These are phyloP conservation scores for Nothobranchius furzeri DNA, from an alignment of 2,113 vertebrate genomes.

Conservation along the genomic window DNA sequence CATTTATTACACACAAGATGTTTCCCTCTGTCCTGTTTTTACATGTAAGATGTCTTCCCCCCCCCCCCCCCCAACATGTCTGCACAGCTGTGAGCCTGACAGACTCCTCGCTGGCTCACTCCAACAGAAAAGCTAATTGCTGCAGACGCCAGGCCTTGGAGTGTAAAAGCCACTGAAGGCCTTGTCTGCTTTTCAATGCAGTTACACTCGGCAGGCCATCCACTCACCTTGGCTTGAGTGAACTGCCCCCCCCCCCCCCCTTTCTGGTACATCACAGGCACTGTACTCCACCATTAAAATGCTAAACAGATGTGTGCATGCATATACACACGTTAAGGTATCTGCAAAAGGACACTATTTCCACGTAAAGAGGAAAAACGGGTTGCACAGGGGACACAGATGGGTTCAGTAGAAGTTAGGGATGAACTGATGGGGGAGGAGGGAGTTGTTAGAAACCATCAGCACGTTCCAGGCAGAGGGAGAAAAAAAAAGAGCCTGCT, in stretches of 20 bases:
- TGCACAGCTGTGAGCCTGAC: slow-evolving; percentile 46
- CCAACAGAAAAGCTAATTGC: slow-evolving; percentile 69
- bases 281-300: slow-evolving; percentile 50
- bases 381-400: slow-evolving; percentile 20
- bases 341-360: slow-evolving; percentile 25
- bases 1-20: background rate
- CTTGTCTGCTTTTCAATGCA: slow-evolving; percentile 45
- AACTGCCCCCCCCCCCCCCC: slow-evolving; percentile 24
- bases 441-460: slow-evolving; percentile 34
- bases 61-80: slow-evolving; percentile 38
- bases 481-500: slow-evolving; percentile 11
- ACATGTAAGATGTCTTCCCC: slow-evolving; percentile 8
- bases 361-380: slow-evolving; percentile 27
- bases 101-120: slow-evolving; percentile 48
- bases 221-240: slow-evolving; percentile 47
- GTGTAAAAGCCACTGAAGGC: slow-evolving; percentile 62
- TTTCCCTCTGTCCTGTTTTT: background rate
- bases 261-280: background rate
- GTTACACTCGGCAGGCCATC: slow-evolving; percentile 54
- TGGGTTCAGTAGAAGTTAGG: background rate
- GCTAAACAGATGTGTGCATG: slow-evolving; percentile 9
- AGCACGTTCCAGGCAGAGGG: slow-evolving; percentile 26
- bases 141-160: slow-evolving; percentile 53
- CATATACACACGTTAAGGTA: background rate
- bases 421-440: background rate